Percentiles rank a stretch among this genome's conserved stretches.
phyloP scores from a whole-genome alignment of 2,888 invertebrate species.

The Cryptocheilus praepositus region DNA sequence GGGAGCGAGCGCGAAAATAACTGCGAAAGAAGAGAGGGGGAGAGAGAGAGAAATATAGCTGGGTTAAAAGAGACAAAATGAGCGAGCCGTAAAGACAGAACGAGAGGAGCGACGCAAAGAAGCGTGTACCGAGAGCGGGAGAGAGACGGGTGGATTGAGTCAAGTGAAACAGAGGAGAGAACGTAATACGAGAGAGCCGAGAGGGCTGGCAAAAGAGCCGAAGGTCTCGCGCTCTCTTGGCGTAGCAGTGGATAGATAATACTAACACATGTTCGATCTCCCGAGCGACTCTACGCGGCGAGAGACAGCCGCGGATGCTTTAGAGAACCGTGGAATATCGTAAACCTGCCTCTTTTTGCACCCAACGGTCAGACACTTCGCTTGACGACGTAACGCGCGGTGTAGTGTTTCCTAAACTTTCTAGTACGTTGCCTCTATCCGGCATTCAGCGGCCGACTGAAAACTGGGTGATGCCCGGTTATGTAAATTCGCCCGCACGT shows the following conservation, averaged over 20 bases:
- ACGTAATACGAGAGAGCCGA: conserved; percentile 42
- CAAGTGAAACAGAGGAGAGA: conserved; percentile 38
- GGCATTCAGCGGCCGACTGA: conserved; percentile 11
- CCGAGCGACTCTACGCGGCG: conserved; percentile 17
- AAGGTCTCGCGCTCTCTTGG: conserved; percentile 52
- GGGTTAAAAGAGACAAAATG: conserved; percentile 11
- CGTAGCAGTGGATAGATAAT: conserved; percentile 43
- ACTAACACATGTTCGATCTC: conserved; percentile 28
- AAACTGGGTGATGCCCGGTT: conserved; percentile 28
- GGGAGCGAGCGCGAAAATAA: neutral
- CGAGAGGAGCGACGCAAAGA: conserved; percentile 31
- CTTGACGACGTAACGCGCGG: conserved; percentile 27
- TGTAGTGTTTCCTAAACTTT: conserved; percentile 41
- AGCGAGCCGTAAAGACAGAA: conserved; percentile 19
- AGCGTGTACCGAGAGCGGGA: conserved; percentile 8
- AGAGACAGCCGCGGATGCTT: conserved; percentile 31
- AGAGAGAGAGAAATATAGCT: conserved; percentile 19
- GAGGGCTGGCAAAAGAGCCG: conserved; percentile 55
- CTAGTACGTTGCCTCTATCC: conserved; percentile 19
- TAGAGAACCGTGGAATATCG: conserved; percentile 35
- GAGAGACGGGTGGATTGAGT: conserved; percentile 28
- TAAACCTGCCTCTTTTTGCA: conserved; percentile 37
- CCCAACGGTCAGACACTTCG: conserved; percentile 23
- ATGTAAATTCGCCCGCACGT: conserved; percentile 1
- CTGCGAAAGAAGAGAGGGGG: conserved; percentile 17